Evolutionary conservation across 2,888 invertebrate species (phyloP).

Genomic region (Matsumyia berberina): DNA sequence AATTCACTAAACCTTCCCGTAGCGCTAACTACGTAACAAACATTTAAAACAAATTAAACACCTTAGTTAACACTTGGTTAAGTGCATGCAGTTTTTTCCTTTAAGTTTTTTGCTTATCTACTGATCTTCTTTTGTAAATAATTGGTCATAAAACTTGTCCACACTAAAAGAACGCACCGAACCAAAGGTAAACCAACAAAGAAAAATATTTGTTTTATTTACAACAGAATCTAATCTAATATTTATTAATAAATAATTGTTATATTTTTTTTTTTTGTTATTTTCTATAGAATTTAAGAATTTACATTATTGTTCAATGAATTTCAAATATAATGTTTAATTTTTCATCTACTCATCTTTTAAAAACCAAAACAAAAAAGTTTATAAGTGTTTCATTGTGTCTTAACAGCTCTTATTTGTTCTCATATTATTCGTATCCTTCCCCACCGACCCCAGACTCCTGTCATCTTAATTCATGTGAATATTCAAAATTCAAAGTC

Average conservation of each 20-base stretch:
- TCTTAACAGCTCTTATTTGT: constrained; percentile 68
- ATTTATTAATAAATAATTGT: constrained; percentile 62
- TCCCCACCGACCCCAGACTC: background rate
- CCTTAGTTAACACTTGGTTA: constrained; percentile 57
- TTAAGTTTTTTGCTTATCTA: constrained; percentile 70
- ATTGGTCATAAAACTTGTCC: constrained; percentile 80
- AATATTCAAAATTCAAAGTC: constrained; percentile 59
- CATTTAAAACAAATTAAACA: constrained; percentile 11
- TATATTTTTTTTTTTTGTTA: constrained; percentile 47
- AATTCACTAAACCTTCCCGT: constrained; percentile 51
- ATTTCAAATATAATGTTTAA: constrained; percentile 49
- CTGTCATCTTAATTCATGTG: constrained; percentile 39
- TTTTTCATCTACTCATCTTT: constrained; percentile 31
- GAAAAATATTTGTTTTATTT: constrained; percentile 78
- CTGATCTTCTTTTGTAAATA: constrained; percentile 77
- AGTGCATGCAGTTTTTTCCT: constrained; percentile 68
- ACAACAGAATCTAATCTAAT: constrained; percentile 73
- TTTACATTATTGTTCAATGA: constrained; percentile 61
- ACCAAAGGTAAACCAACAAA: constrained; percentile 81
- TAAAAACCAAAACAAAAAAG: constrained; percentile 48
- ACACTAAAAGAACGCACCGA: constrained; percentile 83
- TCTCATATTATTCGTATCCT: constrained; percentile 46
- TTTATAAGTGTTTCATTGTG: constrained; percentile 69
- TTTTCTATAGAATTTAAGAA: constrained; percentile 54
- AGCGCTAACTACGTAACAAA: constrained; percentile 50